A percentile compares a stretch with the other conserved stretches of the same genome.
Evolutionary conservation across 2,797 vertebrate genomes (phyloP).

Genomic region (Intellagama lesueurii): DNA sequence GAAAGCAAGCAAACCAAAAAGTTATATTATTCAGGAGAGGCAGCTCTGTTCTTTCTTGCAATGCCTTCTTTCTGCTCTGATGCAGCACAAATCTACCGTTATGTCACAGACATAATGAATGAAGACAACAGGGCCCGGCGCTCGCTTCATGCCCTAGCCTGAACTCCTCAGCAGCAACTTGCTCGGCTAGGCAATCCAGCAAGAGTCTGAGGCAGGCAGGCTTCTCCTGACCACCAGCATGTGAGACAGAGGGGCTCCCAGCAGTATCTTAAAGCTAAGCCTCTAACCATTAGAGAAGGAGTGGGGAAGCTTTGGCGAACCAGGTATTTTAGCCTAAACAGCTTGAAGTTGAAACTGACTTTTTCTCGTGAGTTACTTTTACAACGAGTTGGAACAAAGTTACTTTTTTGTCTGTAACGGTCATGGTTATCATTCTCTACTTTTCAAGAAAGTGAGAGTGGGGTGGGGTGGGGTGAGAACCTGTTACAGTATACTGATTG

Average conservation of each 20-base stretch:
- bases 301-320: too few species aligned
- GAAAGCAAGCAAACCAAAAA: background rate
- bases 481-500: too few species aligned
- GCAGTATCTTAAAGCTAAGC: too few species aligned
- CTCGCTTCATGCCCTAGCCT: slow-evolving; percentile 1
- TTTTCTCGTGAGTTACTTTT: too few species aligned
- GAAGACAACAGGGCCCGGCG: background rate
- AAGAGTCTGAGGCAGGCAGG: background rate
- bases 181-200: background rate
- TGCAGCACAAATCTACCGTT: background rate
- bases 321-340: background rate
- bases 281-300: background rate
- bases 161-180: background rate
- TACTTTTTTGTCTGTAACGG: too few species aligned
- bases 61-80: background rate
- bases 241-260: background rate
- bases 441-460: too few species aligned
- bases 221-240: background rate
- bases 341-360: too few species aligned
- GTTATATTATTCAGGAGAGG: background rate
- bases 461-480: too few species aligned
- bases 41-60: background rate
- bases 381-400: too few species aligned
- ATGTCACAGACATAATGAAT: background rate
- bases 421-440: too few species aligned